Base-by-base conservation (phyloP, 2,113 vertebrate species). In the Athene cunicularia region DNA sequence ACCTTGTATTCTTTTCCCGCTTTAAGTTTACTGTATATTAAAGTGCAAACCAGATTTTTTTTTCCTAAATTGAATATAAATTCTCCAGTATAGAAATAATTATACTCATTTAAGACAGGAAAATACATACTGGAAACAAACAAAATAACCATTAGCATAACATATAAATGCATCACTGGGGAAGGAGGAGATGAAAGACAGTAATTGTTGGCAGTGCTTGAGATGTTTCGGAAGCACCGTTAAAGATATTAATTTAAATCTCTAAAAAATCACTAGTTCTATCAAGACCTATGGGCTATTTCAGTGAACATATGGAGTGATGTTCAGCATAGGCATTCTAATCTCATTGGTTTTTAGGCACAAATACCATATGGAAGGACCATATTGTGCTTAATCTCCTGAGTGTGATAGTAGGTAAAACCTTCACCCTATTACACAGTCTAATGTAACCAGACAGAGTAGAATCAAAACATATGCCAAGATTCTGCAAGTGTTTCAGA, bases 341-440 rank as follows among this genome's bases (percentile, higher is more conserved):
- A 95, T 96, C 95, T 97, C 96, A 86, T 84, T 86, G 95, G 75
- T 77, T 96, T 97, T 94, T 94, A 95, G 94, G 93, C 87, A 96
- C 83, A 94, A 95, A 94, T 97, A 95, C 96, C 97, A 97, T 97
- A 97, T 97, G 97, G 97, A 96, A 97, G 83, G 94, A 96, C 96
- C 96, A 97, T 96, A 97, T 97, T 96, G 95, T 91, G 94, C 95
- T 97, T 97, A 97, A 97, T 96, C 94, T 97, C 96, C 90, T 96
- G 96, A 93, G 96, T 95, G 88, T 96, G 95, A 95, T 96, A 96
- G 95, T 88, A 97, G 95, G 96, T 95, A 97, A 97, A 97, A 96
- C 95, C 91, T 97, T 96, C 94, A 96, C 96, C 95, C 95, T 97
- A 97, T 96, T 96, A 96, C 94, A 92, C 88, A 95, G 80, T 89